Evolutionary conservation across 1,140 invertebrate species (phyloP), one percentile per base, ranked within the genome.

Genomic region (Gryon sp.): DNA sequence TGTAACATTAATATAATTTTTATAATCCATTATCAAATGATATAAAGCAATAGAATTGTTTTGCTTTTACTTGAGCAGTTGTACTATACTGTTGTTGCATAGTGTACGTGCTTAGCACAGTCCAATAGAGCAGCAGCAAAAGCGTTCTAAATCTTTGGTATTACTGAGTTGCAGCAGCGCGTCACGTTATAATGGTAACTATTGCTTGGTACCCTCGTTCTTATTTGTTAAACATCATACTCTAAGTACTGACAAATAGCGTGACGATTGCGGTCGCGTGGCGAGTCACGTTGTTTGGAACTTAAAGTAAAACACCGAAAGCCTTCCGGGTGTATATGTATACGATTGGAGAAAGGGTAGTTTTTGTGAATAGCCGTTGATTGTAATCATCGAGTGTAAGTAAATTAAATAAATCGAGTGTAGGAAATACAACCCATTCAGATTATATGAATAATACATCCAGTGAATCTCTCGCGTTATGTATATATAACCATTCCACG

Each of bases 231-330:
- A 86, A 85, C 83, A 87, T 78, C 59, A 22, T 43, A n/a, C n/a
- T 40, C 18, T 86, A 86, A 86, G 83, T 86, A 82, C 79, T 82
- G 72, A 80, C 83, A 87, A 87, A 87, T 83, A 82, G 82, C 62
- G 70, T 41, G 55, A 82, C 87, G 86, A 88, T 88, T 89, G 85
- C 82, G 85, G 86, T 88, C 87, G 86, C 87, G 87, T 89, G 87
- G 82, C 87, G 80, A 76, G 78, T 83, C 76, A 81, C 80, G 76
- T 83, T 82, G 78, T 80, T 85, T 82, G 76, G 70, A n/a, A 81
- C 63, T 79, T 63, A 83, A 84, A 86, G 81, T 85, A 85, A 86
- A 86, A 87, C 83, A 84, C 77, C 77, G 79, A 79, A 45, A 68
- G 53, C 50, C n/a, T n/a, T n/a, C n/a, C n/a, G n/a, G n/a, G n/a